phyloP scores from a whole-genome alignment of 2,113 vertebrate genomes.

The Dromiciops gliroides region DNA sequence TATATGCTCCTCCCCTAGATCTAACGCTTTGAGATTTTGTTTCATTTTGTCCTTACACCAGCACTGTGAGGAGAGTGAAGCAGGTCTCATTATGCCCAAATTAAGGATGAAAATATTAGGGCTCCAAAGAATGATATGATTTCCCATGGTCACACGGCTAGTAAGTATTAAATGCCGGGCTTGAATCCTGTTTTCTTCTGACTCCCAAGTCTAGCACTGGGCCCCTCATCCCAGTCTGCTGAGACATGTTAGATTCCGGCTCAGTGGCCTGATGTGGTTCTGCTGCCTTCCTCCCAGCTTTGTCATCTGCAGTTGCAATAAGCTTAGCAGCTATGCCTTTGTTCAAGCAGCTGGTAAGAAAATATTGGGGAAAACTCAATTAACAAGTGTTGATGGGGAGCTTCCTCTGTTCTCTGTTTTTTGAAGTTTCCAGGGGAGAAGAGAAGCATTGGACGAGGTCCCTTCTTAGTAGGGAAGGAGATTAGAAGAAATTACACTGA shows the following conservation, averaged over 20 bases:
- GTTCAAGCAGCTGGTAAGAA: neutral
- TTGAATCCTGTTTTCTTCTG: neutral
- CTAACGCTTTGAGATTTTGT: neutral
- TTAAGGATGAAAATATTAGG: neutral
- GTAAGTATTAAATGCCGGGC: neutral
- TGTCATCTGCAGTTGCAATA: neutral
- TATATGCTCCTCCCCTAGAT: neutral
- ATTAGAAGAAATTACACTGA: neutral
- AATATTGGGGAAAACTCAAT: neutral
- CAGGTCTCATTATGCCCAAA: neutral
- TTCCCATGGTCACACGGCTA: neutral
- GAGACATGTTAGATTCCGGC: neutral
- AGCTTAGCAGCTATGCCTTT: neutral
- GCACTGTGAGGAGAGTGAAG: neutral
- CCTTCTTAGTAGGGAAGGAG: neutral
- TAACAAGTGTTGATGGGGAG: neutral
- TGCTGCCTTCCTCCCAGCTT: neutral
- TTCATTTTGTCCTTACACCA: neutral
- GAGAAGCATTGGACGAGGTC: neutral
- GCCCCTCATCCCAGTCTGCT: neutral
- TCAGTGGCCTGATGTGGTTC: neutral
- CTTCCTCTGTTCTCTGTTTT: neutral
- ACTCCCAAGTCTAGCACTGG: neutral
- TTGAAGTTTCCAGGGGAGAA: neutral
- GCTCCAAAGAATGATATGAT: neutral